Evolutionary conservation across 2,888 invertebrate species (phyloP).

Genomic region (Junonia oenone): DNA sequence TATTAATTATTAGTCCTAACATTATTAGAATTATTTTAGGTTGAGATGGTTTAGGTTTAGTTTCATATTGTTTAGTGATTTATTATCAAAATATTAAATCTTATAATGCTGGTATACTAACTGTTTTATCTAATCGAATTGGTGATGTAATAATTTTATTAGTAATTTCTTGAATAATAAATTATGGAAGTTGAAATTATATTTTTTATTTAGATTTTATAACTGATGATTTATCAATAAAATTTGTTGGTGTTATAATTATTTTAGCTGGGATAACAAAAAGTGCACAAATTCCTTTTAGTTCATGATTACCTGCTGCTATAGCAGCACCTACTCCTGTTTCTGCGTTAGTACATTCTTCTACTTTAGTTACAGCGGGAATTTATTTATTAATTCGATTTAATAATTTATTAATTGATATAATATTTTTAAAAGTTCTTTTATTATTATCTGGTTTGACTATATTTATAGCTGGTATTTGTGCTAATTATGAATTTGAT

Average conservation of each 20-base stretch:
- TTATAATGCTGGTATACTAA: slow-evolving; percentile 85
- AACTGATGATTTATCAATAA: slow-evolving; percentile 47
- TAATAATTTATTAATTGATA: slow-evolving; percentile 67
- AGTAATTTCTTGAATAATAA: slow-evolving; percentile 77
- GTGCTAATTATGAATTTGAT: slow-evolving; percentile 79
- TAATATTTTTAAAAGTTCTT: slow-evolving; percentile 65
- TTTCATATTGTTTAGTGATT: slow-evolving; percentile 86
- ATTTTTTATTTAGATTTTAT: slow-evolving; percentile 75
- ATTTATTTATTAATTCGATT: slow-evolving; percentile 87
- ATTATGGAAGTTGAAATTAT: slow-evolving; percentile 78
- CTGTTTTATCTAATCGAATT: slow-evolving; percentile 85
- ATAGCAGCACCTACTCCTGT: slow-evolving; percentile 87
- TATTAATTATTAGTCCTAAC: slow-evolving; percentile 84
- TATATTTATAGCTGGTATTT: slow-evolving; percentile 80
- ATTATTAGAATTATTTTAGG: slow-evolving; percentile 85
- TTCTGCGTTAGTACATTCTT: slow-evolving; percentile 78
- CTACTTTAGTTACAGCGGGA: slow-evolving; percentile 88
- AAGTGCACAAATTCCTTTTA: slow-evolving; percentile 90
- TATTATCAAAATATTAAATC: slow-evolving; percentile 85
- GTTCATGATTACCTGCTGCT: slow-evolving; percentile 85
- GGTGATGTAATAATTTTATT: slow-evolving; percentile 85
- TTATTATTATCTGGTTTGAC: slow-evolving; percentile 78
- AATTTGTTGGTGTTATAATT: slow-evolving; percentile 64
- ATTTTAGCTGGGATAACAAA: slow-evolving; percentile 84
- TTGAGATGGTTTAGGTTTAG: slow-evolving; percentile 84